These are phyloP conservation scores for Muricea muricata DNA, from an alignment of 92 coral and sea anemone genomes.

Conservation along the genomic window DNA sequence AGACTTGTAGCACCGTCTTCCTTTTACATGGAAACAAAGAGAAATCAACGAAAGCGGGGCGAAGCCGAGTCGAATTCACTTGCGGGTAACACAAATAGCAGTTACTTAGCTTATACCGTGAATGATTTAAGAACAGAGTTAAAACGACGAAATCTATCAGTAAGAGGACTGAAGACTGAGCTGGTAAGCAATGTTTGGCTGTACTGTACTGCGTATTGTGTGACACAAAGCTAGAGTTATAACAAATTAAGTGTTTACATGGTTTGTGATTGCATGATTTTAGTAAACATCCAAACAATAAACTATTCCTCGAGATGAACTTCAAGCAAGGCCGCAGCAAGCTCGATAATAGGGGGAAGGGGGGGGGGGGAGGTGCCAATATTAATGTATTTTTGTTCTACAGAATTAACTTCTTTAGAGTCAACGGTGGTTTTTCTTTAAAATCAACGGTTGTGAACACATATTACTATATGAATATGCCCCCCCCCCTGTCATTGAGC, in stretches of 20 bases:
- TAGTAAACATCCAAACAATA: not conserved
- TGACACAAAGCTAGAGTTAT: too few species aligned
- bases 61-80: not conserved
- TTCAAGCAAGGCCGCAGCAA: too few species aligned
- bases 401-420: too few species aligned
- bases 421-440: too few species aligned
- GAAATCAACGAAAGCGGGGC: not conserved
- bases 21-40: constrained; percentile 4
- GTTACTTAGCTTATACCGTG: constrained; percentile 72
- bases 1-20: not conserved
- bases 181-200: constrained; percentile 61
- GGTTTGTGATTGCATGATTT: constrained; percentile 5
- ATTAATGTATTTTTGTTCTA: too few species aligned
- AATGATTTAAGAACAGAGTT: constrained; percentile 76
- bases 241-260: constrained; percentile 10
- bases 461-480: too few species aligned
- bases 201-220: not conserved
- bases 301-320: too few species aligned
- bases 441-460: too few species aligned
- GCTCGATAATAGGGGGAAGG: too few species aligned
- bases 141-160: constrained; percentile 65
- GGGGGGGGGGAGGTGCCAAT: too few species aligned
- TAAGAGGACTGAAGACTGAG: constrained; percentile 85
- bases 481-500: too few species aligned
- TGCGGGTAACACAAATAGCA: not conserved